These are phyloP conservation scores for Hippocampus zosterae DNA, from an alignment of 2,113 vertebrate genomes.

Conservation along the genomic window DNA sequence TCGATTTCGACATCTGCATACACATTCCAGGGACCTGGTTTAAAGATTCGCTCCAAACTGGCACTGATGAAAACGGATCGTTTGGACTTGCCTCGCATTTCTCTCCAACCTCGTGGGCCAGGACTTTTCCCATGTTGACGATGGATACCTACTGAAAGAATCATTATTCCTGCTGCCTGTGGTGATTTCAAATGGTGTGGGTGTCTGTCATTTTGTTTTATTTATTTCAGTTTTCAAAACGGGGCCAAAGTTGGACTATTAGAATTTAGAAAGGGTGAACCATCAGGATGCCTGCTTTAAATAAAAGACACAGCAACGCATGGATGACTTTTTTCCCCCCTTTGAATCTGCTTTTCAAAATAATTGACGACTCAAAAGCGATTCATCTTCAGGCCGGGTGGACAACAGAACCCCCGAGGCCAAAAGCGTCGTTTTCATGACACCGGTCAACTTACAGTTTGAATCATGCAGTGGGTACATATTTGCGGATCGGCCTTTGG, in stretches of 20 bases:
- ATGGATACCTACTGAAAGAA: slow-evolving; percentile 47
- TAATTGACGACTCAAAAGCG: not conserved
- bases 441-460: too few relatives aligned
- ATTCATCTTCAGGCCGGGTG: not conserved
- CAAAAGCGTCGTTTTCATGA: not conserved
- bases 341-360: slow-evolving; percentile 6
- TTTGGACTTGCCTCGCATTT: slow-evolving; percentile 55
- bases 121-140: slow-evolving; percentile 57
- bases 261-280: slow-evolving; percentile 41
- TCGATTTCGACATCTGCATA: slow-evolving; percentile 59
- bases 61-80: slow-evolving; percentile 64
- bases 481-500: too few relatives aligned
- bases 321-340: not conserved
- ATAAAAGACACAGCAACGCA: slow-evolving; percentile 18
- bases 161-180: slow-evolving; percentile 53
- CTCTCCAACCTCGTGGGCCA: slow-evolving; percentile 48
- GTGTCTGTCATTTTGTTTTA: slow-evolving; percentile 28
- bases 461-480: too few relatives aligned
- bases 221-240: slow-evolving; percentile 19
- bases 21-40: slow-evolving; percentile 38
- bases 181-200: slow-evolving; percentile 52
- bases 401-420: not conserved
- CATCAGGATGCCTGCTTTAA: slow-evolving; percentile 15
- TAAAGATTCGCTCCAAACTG: slow-evolving; percentile 45
- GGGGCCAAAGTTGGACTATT: slow-evolving; percentile 18